Percentiles rank a stretch among this genome's conserved stretches.
These are phyloP conservation scores for Lasaia peninsularis DNA, from an alignment of 1,140 invertebrate genomes.

Conservation along the genomic window DNA sequence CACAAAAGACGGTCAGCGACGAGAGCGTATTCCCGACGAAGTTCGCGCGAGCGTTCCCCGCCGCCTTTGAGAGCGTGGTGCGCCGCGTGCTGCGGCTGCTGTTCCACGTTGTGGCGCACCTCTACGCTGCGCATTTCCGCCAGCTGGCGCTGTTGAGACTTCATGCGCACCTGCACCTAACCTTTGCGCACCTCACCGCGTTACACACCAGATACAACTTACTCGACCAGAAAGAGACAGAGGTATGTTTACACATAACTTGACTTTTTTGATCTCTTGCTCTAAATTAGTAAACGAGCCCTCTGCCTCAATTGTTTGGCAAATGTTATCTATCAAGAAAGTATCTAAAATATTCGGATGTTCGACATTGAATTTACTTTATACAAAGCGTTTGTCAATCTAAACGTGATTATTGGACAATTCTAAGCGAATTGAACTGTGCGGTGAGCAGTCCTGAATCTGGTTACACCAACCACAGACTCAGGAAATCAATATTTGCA, in stretches of 20 bases:
- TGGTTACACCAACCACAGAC: no score
- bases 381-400: no score
- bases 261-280: no score
- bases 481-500: no score
- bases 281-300: no score
- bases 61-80: slow-evolving; percentile 95
- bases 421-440: no score
- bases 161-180: slow-evolving; percentile 96
- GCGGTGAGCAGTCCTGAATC: no score
- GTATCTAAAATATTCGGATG: no score
- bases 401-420: no score
- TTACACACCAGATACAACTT: slow-evolving; percentile 91
- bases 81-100: slow-evolving; percentile 97
- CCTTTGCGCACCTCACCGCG: slow-evolving; percentile 97
- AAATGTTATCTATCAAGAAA: no score
- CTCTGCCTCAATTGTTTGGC: no score
- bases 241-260: slow-evolving; percentile 77
- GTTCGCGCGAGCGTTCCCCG: slow-evolving; percentile 97
- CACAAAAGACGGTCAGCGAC: slow-evolving; percentile 97
- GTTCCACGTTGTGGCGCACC: slow-evolving; percentile 98
- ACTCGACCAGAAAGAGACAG: slow-evolving; percentile 96
- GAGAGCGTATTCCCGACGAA: slow-evolving; percentile 98
- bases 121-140: slow-evolving; percentile 98
- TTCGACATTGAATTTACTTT: no score
- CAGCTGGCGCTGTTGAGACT: slow-evolving; percentile 94